These are phyloP conservation scores for Pedionomus torquatus DNA, from an alignment of 2,113 vertebrate species.

Conservation along the genomic window DNA sequence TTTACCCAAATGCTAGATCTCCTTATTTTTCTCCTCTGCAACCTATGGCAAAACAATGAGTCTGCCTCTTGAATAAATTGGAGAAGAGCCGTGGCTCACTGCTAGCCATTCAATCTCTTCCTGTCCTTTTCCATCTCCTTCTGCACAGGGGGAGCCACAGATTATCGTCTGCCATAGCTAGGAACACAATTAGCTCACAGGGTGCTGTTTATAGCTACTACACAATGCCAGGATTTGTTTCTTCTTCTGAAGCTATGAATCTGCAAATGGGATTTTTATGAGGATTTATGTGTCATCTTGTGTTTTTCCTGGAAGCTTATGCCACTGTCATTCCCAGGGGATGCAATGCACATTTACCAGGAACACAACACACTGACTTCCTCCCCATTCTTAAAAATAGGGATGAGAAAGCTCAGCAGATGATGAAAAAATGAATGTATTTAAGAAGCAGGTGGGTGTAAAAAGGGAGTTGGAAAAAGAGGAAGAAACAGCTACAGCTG, in stretches of 20 bases:
- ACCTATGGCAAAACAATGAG: constrained; percentile 5
- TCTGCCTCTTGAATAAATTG: constrained; percentile 10
- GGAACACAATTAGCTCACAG: constrained; percentile 54
- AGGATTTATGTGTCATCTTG: constrained; percentile 58
- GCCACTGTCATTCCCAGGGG: constrained; percentile 6
- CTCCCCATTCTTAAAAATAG: constrained; percentile 30
- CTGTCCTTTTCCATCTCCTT: neutral
- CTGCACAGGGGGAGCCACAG: neutral
- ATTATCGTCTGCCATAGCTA: constrained; percentile 23
- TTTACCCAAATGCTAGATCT: neutral
- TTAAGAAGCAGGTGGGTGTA: constrained; percentile 67
- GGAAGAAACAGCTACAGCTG: constrained; percentile 57
- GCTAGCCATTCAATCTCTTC: neutral
- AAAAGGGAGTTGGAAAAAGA: neutral
- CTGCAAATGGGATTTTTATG: constrained; percentile 70
- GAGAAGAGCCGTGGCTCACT: neutral
- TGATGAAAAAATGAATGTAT: constrained; percentile 20
- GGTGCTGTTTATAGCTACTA: constrained; percentile 56
- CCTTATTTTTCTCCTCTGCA: neutral
- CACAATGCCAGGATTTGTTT: constrained; percentile 63
- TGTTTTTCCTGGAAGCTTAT: constrained; percentile 67
- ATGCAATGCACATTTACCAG: constrained; percentile 6
- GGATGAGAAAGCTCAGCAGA: constrained; percentile 27
- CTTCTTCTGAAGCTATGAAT: constrained; percentile 53
- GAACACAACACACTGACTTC: constrained; percentile 7